phyloP scores from a whole-genome alignment of 2,113 vertebrate genomes.

The Probosciger aterrimus region DNA sequence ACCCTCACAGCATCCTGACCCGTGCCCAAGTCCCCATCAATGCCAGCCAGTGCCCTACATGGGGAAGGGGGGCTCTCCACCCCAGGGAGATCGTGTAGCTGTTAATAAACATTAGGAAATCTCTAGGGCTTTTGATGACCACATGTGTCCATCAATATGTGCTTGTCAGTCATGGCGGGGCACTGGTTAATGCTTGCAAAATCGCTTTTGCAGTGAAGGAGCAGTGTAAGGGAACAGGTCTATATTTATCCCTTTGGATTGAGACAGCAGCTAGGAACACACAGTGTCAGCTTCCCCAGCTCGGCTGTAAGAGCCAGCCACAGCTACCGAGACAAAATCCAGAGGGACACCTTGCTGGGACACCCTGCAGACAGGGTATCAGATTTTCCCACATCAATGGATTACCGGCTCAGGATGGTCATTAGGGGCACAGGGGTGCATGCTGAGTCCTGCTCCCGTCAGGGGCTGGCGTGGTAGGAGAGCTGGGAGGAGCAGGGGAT shows the following conservation, averaged over 20 bases:
- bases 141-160: slow-evolving; percentile 24
- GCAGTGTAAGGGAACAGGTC: not conserved
- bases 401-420: not conserved
- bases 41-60: not conserved
- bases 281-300: not conserved
- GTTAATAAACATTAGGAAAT: slow-evolving; percentile 43
- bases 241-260: slow-evolving; percentile 51
- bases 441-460: not conserved
- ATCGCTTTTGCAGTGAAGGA: not conserved
- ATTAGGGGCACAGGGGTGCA: not conserved
- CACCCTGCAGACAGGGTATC: not conserved
- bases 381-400: not conserved
- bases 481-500: rapidly evolving
- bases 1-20: not conserved
- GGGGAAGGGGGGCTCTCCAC: not conserved
- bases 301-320: not conserved
- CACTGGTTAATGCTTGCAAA: not conserved
- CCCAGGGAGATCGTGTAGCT: not conserved
- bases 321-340: not conserved
- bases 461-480: rapidly evolving
- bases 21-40: not conserved
- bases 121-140: not conserved
- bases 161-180: slow-evolving; percentile 62
- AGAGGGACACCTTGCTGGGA: not conserved
- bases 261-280: not conserved